phyloP scores from a whole-genome alignment of 2,797 vertebrate species.

The Rhinogobio ventralis region DNA sequence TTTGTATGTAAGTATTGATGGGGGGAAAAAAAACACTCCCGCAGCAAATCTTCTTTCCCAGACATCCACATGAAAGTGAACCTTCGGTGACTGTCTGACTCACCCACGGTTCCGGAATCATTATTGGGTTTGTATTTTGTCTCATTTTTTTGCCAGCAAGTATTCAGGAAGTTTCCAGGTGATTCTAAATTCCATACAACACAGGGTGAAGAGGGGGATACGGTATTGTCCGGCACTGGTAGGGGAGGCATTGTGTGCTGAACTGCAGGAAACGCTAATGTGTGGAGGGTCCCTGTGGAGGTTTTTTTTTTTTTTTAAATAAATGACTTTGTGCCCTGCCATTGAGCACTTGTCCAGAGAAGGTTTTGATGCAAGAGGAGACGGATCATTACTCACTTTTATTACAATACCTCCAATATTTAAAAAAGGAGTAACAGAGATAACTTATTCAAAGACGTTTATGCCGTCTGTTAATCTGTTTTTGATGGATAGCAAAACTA shows the following conservation, averaged over 20 bases:
- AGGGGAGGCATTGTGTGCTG: slow-evolving; percentile 39
- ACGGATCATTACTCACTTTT: slow-evolving; percentile 46
- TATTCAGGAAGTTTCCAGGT: slow-evolving; percentile 60
- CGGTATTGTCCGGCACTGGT: slow-evolving; percentile 37
- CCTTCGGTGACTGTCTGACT: slow-evolving; percentile 61
- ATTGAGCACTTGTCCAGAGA: slow-evolving; percentile 44
- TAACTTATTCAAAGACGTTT: slow-evolving; percentile 33
- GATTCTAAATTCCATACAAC: slow-evolving; percentile 52
- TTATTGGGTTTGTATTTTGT: slow-evolving; percentile 57
- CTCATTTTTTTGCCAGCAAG: slow-evolving; percentile 53
- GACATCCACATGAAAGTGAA: slow-evolving; percentile 55
- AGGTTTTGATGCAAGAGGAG: slow-evolving; percentile 43
- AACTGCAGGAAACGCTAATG: slow-evolving; percentile 28
- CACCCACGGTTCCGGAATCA: slow-evolving; percentile 54
- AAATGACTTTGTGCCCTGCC: slow-evolving; percentile 41
- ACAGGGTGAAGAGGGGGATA: slow-evolving; percentile 27
- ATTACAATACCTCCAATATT: slow-evolving; percentile 43
- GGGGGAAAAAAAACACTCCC: slow-evolving; percentile 31
- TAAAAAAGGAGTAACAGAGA: slow-evolving; percentile 33
- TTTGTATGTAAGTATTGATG: slow-evolving; percentile 86
- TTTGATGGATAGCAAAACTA: slow-evolving; percentile 26
- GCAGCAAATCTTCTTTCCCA: slow-evolving; percentile 52
- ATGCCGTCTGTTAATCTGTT: slow-evolving; percentile 27
- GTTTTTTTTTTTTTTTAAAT: slow-evolving; percentile 24
- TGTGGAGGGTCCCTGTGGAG: slow-evolving; percentile 29